A percentile compares a stretch with the other conserved stretches of the same genome.
Conservation (phyloP, 2,888 invertebrate species). For the Teleiodes luculella region DNA sequence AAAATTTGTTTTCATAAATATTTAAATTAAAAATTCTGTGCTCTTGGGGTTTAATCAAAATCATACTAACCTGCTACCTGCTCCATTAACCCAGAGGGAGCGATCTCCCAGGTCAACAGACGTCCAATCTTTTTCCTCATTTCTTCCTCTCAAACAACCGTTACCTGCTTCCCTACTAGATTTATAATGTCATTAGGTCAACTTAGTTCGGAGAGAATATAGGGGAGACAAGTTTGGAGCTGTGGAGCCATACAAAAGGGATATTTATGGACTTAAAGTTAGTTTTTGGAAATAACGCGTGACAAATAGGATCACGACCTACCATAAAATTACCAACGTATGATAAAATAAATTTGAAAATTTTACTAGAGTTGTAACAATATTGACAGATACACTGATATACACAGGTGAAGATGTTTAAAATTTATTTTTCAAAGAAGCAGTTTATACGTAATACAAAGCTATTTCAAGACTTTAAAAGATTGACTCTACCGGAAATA, state of each 20-base stretch:
- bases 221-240: neutral
- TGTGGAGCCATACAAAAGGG: neutral
- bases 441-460: too few relatives aligned
- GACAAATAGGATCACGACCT: too few relatives aligned
- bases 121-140: neutral
- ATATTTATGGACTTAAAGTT: neutral
- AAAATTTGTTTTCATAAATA: too few relatives aligned
- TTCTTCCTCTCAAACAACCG: neutral
- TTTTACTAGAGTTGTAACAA: too few relatives aligned
- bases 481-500: too few relatives aligned
- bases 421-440: too few relatives aligned
- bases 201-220: neutral
- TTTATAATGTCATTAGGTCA: slow-evolving; percentile 2
- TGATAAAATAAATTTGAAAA: too few relatives aligned
- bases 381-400: too few relatives aligned
- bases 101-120: neutral
- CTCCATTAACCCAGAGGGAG: neutral
- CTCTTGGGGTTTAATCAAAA: neutral
- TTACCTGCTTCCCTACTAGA: neutral
- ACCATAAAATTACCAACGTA: too few relatives aligned
- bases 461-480: too few relatives aligned
- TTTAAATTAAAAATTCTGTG: neutral
- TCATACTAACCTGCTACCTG: neutral
- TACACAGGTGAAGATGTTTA: too few relatives aligned
- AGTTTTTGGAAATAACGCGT: too few relatives aligned